Percentiles rank a stretch among this genome's conserved stretches.
These are phyloP conservation scores for Athalia rosae DNA, from an alignment of 2,888 invertebrate genomes.

Conservation along the genomic window DNA sequence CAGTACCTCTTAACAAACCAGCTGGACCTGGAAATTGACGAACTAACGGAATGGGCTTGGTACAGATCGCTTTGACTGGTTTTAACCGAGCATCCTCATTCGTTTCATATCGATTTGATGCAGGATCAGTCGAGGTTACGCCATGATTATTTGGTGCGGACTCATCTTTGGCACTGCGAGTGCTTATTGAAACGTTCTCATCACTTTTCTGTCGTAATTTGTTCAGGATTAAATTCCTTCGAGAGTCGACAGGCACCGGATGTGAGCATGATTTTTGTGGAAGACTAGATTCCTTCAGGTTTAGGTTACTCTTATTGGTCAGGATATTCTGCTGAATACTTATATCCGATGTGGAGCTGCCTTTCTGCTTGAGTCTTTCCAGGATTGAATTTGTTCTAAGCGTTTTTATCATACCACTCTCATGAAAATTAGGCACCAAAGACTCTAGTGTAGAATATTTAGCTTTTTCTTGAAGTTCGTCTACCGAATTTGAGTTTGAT, in stretches of 20 bases:
- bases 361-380: constrained; percentile 52
- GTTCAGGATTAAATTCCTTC: constrained; percentile 46
- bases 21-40: constrained; percentile 75
- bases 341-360: constrained; percentile 12
- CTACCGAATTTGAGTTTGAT: neutral
- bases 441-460: constrained; percentile 49
- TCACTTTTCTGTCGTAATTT: constrained; percentile 46
- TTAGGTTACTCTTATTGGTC: neutral
- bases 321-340: neutral
- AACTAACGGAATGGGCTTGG: constrained; percentile 54
- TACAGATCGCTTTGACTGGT: constrained; percentile 39
- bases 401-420: constrained; percentile 43
- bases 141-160: constrained; percentile 34
- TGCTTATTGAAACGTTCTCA: neutral
- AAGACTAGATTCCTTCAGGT: neutral
- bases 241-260: neutral
- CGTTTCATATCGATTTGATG: constrained; percentile 29
- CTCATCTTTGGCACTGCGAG: constrained; percentile 3
- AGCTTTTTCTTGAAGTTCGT: constrained; percentile 34
- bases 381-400: constrained; percentile 54
- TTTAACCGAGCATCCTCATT: neutral
- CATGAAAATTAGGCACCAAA: constrained; percentile 13
- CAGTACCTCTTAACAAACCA: constrained; percentile 70
- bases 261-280: neutral
- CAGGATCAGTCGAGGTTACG: constrained; percentile 37